Conservation (phyloP, 1,140 invertebrate species). For the Drosophila bifasciata region DNA sequence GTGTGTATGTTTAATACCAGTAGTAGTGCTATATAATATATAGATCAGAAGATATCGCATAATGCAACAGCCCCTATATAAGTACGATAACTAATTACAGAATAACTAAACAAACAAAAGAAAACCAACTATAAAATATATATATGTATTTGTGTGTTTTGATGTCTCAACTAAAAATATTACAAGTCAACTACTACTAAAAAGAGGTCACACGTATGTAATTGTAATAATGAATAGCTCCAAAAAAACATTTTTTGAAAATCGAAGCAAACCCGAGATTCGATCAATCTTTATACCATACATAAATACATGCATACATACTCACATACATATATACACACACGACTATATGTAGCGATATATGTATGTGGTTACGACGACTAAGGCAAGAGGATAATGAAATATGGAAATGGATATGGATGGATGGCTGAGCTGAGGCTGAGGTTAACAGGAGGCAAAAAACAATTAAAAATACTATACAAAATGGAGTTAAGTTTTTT, state of each 20-base stretch:
- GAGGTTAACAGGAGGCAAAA: conserved; percentile 50
- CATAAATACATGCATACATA: conserved; percentile 25
- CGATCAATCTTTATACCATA: conserved; percentile 52
- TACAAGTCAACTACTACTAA: conserved; percentile 58
- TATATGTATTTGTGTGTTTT: conserved; percentile 73
- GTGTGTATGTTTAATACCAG: conserved; percentile 57
- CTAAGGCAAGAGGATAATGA: conserved; percentile 13
- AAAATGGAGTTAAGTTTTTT: conserved; percentile 45
- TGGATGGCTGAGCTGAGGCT: neutral
- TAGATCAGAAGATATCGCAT: conserved; percentile 52
- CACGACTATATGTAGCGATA: neutral
- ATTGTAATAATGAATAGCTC: conserved; percentile 56
- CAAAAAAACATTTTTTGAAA: conserved; percentile 58
- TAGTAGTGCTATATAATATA: conserved; percentile 55
- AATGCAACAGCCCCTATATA: conserved; percentile 57
- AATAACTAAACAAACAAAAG: neutral
- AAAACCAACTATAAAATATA: conserved; percentile 33
- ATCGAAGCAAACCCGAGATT: conserved; percentile 43
- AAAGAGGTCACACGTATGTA: conserved; percentile 47
- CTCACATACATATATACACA: conserved; percentile 3
- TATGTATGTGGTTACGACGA: conserved; percentile 16
- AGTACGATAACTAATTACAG: conserved; percentile 49
- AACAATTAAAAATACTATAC: conserved; percentile 74
- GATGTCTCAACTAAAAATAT: conserved; percentile 76
- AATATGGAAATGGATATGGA: conserved; percentile 9